These are phyloP conservation scores for Nemapogon koenigi DNA, from an alignment of 2,888 invertebrate species.

Conservation along the genomic window DNA sequence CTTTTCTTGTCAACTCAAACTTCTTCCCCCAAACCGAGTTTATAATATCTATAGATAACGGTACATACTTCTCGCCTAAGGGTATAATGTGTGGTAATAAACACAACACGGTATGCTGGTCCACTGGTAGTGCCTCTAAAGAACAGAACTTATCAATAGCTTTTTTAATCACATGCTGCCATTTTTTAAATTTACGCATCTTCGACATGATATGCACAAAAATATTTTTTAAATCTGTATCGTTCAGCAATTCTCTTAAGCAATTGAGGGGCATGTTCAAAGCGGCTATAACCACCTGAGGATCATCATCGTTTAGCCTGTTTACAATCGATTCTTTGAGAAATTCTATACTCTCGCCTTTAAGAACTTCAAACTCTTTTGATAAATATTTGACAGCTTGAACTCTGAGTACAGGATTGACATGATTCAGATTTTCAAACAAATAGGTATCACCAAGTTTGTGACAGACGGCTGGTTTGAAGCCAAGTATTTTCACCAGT, in stretches of 20 bases:
- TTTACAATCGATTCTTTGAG: conserved; percentile 69
- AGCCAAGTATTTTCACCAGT: conserved; percentile 51
- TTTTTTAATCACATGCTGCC: conserved; percentile 41
- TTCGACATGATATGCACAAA: conserved; percentile 60
- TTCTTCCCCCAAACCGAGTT: conserved; percentile 42
- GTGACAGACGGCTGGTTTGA: conserved; percentile 61
- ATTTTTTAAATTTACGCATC: conserved; percentile 27
- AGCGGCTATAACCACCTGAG: conserved; percentile 64
- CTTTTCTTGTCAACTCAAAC: conserved; percentile 27
- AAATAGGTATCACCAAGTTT: conserved; percentile 59
- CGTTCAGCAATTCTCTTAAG: conserved; percentile 45
- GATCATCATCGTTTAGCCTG: conserved; percentile 72
- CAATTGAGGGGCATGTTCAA: conserved; percentile 45
- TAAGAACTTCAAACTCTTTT: conserved; percentile 52
- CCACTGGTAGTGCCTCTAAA: conserved; percentile 43
- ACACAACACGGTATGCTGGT: conserved; percentile 63
- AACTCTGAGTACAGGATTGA: conserved; percentile 68
- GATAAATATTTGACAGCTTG: conserved; percentile 71
- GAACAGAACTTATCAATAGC: conserved; percentile 56
- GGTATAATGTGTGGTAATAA: conserved; percentile 71
- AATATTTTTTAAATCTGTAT: conserved; percentile 43
- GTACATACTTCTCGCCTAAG: conserved; percentile 29
- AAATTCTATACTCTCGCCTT: conserved; percentile 62
- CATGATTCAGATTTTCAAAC: conserved; percentile 77
- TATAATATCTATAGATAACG: conserved; percentile 35